A percentile compares a stretch with the other conserved stretches of the same genome.
Conservation (phyloP, 2,888 invertebrate genomes). For the Caenorhabditis virilis region DNA sequence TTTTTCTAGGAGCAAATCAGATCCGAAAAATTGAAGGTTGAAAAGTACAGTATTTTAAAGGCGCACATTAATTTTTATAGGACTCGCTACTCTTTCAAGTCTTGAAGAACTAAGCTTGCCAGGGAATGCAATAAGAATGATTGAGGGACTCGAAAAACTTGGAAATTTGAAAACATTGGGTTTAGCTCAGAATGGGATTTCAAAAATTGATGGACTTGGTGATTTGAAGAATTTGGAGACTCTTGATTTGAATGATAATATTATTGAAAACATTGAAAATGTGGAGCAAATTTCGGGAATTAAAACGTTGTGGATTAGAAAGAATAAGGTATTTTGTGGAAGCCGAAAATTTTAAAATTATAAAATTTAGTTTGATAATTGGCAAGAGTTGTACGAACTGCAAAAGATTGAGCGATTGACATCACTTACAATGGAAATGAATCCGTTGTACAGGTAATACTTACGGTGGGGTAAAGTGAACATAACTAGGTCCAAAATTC, state of each 20-base stretch:
- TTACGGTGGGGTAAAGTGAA: too few relatives aligned
- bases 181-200: conserved; percentile 88
- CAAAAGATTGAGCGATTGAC: conserved; percentile 10
- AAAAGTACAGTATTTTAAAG: too few relatives aligned
- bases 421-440: conserved; percentile 36
- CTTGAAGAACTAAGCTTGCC: conserved; percentile 41
- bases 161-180: conserved; percentile 83
- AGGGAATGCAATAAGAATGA: conserved; percentile 39
- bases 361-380: conserved; percentile 25
- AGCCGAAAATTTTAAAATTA: not conserved
- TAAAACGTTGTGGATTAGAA: conserved; percentile 51
- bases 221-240: not conserved
- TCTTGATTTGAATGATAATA: conserved; percentile 36
- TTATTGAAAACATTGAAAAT: conserved; percentile 42
- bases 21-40: conserved; percentile 78
- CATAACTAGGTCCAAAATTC: too few relatives aligned
- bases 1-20: conserved; percentile 95
- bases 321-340: conserved; percentile 44
- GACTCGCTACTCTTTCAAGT: conserved; percentile 15
- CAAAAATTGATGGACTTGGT: conserved; percentile 74
- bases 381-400: conserved; percentile 34
- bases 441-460: conserved; percentile 42
- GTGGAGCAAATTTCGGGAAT: conserved; percentile 47
- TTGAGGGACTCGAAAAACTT: conserved; percentile 79
- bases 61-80: not conserved